Conservation (phyloP, 2,113 vertebrate genomes). For the Solea solea region DNA sequence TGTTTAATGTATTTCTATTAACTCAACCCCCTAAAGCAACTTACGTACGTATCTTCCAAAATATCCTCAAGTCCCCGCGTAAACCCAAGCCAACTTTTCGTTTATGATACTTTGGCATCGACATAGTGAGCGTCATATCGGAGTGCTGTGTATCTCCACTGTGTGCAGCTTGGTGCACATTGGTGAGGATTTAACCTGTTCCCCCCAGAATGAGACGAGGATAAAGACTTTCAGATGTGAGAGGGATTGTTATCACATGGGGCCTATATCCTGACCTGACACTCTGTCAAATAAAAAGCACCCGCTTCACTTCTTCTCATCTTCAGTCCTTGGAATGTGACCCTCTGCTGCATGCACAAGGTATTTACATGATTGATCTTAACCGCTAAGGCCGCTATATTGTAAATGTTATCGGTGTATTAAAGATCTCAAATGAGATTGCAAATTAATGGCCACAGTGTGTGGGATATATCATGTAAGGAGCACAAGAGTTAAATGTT, state of each 20-base stretch:
- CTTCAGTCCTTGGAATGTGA: conserved; percentile 35
- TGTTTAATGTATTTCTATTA: too few relatives aligned
- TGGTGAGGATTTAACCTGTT: conserved; percentile 41
- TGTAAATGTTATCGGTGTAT: neutral
- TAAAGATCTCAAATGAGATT: neutral
- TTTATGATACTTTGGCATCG: too few relatives aligned
- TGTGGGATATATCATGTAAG: neutral
- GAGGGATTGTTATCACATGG: conserved; percentile 49
- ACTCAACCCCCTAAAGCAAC: too few relatives aligned
- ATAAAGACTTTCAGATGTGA: conserved; percentile 72
- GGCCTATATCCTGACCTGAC: conserved; percentile 44
- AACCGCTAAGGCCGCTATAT: conserved; percentile 2
- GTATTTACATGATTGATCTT: conserved; percentile 15
- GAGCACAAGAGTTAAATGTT: conserved; percentile 29
- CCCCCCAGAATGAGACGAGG: conserved; percentile 25
- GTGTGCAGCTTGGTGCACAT: conserved; percentile 18
- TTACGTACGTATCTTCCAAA: too few relatives aligned
- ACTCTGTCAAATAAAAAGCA: conserved; percentile 44
- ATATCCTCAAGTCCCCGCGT: too few relatives aligned
- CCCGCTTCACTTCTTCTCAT: conserved; percentile 18
- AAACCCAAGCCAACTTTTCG: too few relatives aligned
- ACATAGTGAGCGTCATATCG: neutral
- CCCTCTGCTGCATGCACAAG: conserved; percentile 2
- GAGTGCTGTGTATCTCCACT: neutral
- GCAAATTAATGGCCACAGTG: neutral